Percentiles rank a stretch among this genome's conserved stretches.
phyloP scores from a whole-genome alignment of 2,888 invertebrate genomes.

The Drosophila vallismaia region DNA sequence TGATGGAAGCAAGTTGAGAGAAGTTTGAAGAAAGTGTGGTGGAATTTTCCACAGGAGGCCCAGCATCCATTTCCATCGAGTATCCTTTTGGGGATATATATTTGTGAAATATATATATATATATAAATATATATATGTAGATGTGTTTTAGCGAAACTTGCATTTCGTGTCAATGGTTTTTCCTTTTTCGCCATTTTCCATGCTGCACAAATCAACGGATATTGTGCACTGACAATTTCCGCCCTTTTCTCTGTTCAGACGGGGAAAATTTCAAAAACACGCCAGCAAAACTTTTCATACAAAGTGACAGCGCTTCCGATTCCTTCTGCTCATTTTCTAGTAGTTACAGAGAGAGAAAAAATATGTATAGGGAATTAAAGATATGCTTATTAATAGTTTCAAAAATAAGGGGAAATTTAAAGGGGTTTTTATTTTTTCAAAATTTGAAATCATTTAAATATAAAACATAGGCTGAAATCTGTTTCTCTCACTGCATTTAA shows the following conservation, averaged over 20 bases:
- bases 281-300: slow-evolving; percentile 45
- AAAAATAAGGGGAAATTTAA: too few relatives aligned
- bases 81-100: slow-evolving; percentile 10
- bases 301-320: slow-evolving; percentile 38
- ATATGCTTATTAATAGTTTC: too few relatives aligned
- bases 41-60: too few relatives aligned
- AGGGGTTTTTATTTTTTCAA: too few relatives aligned
- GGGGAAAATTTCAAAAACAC: slow-evolving; percentile 42
- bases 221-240: slow-evolving; percentile 79
- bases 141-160: slow-evolving; percentile 9
- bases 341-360: slow-evolving; percentile 10
- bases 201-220: slow-evolving; percentile 75
- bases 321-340: slow-evolving; percentile 36
- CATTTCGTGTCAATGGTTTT: slow-evolving; percentile 68
- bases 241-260: slow-evolving; percentile 36
- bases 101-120: too few relatives aligned
- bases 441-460: too few relatives aligned
- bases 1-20: too few relatives aligned
- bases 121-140: background rate
- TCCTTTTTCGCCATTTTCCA: slow-evolving; percentile 53
- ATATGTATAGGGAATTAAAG: background rate
- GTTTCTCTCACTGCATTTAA: slow-evolving; percentile 6
- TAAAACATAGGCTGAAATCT: too few relatives aligned
- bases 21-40: too few relatives aligned
- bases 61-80: background rate